These are phyloP conservation scores for Phylloscopus collybita DNA, from an alignment of 2,797 vertebrate genomes.

Conservation along the genomic window DNA sequence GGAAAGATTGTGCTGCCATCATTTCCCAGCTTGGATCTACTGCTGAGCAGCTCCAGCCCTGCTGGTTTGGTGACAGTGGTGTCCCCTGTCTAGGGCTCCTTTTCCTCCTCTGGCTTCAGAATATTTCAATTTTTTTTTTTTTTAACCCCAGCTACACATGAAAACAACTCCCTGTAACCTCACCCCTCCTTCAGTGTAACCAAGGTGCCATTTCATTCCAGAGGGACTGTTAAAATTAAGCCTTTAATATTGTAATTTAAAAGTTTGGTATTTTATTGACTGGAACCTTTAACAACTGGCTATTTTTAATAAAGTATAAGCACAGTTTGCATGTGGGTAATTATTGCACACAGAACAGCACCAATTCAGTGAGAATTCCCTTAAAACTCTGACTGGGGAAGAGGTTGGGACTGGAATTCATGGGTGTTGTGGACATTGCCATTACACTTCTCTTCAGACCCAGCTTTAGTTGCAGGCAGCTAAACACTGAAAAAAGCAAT, in stretches of 20 bases:
- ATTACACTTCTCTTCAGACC: background rate
- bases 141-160: background rate
- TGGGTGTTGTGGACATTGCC: background rate
- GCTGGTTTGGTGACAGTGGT: background rate
- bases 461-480: background rate
- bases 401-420: background rate
- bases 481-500: background rate
- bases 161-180: background rate
- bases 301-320: slow-evolving; percentile 69
- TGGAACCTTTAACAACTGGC: slow-evolving; percentile 49
- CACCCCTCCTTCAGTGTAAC: background rate
- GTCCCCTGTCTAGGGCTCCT: background rate
- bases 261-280: slow-evolving; percentile 47
- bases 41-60: background rate
- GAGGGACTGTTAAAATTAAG: background rate
- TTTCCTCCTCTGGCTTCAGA: background rate
- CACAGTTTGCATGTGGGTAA: background rate
- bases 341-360: background rate
- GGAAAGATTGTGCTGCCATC: background rate
- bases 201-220: background rate
- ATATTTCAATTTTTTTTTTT: background rate
- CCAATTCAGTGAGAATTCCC: background rate
- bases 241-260: slow-evolving; percentile 27
- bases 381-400: background rate
- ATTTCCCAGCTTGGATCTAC: background rate